These are phyloP conservation scores for Trematocara variabile DNA, from an alignment of 2,113 vertebrate species.

Conservation along the genomic window DNA sequence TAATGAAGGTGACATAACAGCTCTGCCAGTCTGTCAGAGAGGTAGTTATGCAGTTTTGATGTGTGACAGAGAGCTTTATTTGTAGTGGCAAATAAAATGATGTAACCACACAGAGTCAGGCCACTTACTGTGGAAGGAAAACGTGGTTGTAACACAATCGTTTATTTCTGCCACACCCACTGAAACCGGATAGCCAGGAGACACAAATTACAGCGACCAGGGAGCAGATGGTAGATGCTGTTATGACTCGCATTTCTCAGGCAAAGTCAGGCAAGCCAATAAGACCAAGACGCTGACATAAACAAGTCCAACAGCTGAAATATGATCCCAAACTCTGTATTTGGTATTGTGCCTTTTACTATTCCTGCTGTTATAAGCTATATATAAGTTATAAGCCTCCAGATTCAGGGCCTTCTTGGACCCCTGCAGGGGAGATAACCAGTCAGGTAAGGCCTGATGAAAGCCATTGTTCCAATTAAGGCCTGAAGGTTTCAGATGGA, in stretches of 20 bases:
- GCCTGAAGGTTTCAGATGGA: background rate
- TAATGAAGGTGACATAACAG: constrained; percentile 31
- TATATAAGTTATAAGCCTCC: background rate
- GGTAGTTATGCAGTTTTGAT: background rate
- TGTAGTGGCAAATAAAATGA: background rate
- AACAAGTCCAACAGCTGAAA: background rate
- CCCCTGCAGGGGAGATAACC: constrained; percentile 3
- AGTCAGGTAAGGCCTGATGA: background rate
- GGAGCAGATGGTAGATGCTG: constrained; percentile 41
- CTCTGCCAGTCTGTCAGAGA: background rate
- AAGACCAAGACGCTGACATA: background rate
- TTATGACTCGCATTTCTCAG: background rate
- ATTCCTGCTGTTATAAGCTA: background rate
- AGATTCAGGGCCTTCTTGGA: background rate
- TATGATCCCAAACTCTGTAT: background rate
- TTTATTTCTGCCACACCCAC: background rate
- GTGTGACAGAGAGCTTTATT: background rate
- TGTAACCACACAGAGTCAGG: background rate
- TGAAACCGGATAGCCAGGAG: constrained; percentile 37
- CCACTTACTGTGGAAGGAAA: background rate
- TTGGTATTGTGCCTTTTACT: constrained; percentile 6
- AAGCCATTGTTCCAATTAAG: background rate
- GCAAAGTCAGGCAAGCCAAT: background rate
- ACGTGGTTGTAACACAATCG: background rate
- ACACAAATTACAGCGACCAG: background rate